Evolutionary conservation across 2,888 invertebrate species (phyloP).

Genomic region (Drosophila nigritarsus): DNA sequence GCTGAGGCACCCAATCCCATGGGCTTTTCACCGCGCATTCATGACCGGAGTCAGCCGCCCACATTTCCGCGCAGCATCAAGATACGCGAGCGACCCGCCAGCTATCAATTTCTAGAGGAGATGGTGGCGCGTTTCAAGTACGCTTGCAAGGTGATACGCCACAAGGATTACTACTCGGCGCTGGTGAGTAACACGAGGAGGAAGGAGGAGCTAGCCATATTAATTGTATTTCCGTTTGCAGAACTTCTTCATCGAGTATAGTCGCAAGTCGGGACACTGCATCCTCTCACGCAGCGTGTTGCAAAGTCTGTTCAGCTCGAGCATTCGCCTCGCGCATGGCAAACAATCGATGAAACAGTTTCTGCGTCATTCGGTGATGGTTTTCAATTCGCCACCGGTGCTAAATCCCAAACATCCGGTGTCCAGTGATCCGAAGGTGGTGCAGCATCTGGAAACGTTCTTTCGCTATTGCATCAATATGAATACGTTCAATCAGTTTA

Average conservation of each 20-base stretch:
- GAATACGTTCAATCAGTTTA: constrained; percentile 93
- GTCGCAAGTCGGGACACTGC: constrained; percentile 93
- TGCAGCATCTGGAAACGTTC: constrained; percentile 95
- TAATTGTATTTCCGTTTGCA: constrained; percentile 81
- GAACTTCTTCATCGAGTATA: constrained; percentile 98
- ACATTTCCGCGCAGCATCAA: constrained; percentile 98
- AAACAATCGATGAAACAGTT: constrained; percentile 89
- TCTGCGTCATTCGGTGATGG: constrained; percentile 92
- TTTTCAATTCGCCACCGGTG: constrained; percentile 95
- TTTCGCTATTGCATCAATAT: constrained; percentile 91
- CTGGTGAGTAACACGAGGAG: constrained; percentile 87
- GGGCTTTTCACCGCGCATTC: constrained; percentile 98
- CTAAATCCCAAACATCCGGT: constrained; percentile 91
- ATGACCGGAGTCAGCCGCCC: constrained; percentile 97
- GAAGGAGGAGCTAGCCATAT: neutral
- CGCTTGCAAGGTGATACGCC: constrained; percentile 92
- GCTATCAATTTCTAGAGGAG: constrained; percentile 92
- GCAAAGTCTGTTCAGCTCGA: constrained; percentile 90
- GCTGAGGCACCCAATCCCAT: constrained; percentile 91
- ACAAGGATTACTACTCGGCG: constrained; percentile 92
- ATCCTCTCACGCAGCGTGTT: constrained; percentile 96
- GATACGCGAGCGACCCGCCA: constrained; percentile 89
- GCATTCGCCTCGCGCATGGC: constrained; percentile 84
- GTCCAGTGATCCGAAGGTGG: constrained; percentile 86
- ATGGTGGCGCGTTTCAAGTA: constrained; percentile 92